Evolutionary conservation across 1,140 invertebrate species (phyloP).

Genomic region (Drosophila santomea): DNA sequence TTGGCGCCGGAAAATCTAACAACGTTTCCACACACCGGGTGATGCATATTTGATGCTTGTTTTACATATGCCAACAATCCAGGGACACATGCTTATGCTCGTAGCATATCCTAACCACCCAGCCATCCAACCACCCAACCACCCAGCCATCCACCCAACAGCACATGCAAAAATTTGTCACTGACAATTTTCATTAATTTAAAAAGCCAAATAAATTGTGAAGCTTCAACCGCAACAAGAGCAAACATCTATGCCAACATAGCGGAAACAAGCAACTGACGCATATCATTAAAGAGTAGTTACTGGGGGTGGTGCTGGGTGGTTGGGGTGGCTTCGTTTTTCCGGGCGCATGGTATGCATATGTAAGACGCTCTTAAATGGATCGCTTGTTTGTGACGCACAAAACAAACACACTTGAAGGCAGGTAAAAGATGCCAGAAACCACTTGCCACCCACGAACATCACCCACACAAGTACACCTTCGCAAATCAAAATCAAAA

Average conservation of each 20-base stretch:
- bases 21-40: conserved; percentile 27
- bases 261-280: conserved; percentile 47
- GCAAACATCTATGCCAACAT: conserved; percentile 33
- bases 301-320: conserved; percentile 12
- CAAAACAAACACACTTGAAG: conserved; percentile 18
- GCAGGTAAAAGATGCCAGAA: conserved; percentile 11
- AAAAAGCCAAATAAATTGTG: conserved; percentile 71
- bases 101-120: conserved; percentile 2
- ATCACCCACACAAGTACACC: neutral
- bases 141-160: neutral
- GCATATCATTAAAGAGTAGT: conserved; percentile 53
- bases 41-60: conserved; percentile 76
- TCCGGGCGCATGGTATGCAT: conserved; percentile 12
- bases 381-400: conserved; percentile 46
- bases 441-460: neutral
- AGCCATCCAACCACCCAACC: neutral
- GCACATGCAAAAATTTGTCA: conserved; percentile 62
- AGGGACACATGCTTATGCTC: conserved; percentile 32
- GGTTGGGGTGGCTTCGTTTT: neutral
- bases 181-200: conserved; percentile 83
- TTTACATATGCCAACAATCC: conserved; percentile 70
- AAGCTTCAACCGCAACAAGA: conserved; percentile 38
- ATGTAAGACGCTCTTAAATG: conserved; percentile 42
- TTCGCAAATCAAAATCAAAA: conserved; percentile 1
- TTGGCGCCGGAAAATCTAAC: conserved; percentile 14